Conservation (phyloP, 2,113 vertebrate genomes). For the Litocranius walleri region DNA sequence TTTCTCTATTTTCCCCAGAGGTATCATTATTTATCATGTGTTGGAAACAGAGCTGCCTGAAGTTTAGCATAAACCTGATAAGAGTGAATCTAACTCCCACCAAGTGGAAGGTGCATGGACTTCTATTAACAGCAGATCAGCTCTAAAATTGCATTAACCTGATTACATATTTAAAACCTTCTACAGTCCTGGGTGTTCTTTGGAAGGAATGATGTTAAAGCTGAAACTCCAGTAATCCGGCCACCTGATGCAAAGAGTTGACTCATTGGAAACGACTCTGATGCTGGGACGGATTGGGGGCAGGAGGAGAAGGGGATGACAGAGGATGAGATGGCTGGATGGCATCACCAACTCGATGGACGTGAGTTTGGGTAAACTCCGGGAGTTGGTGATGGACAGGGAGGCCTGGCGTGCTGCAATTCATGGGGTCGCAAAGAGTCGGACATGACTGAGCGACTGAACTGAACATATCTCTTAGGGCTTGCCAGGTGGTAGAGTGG, state of each 20-base stretch:
- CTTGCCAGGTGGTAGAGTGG: background rate
- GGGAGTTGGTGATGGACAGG: background rate
- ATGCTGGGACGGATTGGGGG: background rate
- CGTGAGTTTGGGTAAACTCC: accelerated
- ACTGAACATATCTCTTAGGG: background rate
- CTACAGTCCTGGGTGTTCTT: background rate
- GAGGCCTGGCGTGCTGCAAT: accelerated
- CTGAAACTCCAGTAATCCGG: background rate
- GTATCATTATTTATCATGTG: constrained; percentile 33
- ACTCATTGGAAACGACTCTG: background rate
- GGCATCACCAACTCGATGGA: background rate
- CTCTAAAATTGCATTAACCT: background rate
- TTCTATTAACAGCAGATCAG: background rate
- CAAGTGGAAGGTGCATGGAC: background rate
- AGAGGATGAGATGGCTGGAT: background rate
- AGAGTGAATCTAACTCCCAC: background rate
- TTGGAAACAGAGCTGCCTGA: constrained; percentile 30
- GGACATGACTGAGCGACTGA: background rate
- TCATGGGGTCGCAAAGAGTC: background rate
- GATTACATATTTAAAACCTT: background rate
- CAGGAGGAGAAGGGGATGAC: background rate
- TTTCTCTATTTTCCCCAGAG: constrained; percentile 24
- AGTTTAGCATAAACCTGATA: background rate
- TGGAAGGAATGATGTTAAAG: background rate
- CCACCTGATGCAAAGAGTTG: background rate